Base-by-base conservation (phyloP, 1,140 invertebrate genomes). In the Halesus radiatus region DNA sequence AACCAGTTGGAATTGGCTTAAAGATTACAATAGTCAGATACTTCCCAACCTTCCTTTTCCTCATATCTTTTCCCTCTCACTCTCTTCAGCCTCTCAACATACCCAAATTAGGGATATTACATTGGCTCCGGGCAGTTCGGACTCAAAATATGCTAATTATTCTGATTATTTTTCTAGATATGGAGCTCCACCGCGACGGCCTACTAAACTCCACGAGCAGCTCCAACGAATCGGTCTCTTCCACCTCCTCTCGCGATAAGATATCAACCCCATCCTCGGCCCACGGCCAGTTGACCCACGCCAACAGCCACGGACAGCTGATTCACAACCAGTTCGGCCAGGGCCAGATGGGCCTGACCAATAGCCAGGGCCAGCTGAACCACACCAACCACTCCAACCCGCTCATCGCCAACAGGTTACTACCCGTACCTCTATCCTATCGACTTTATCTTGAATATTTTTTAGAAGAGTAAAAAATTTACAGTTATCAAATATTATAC, bases 191-290 rank as follows among this genome's bases (percentile, higher is more conserved):
- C 50, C 64, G 83, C 18, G 83, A 81, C 23, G 85, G 66, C 81
- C 85, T 78, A 79, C 84, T 78, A 84, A 87, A 73, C 87, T 85
- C 88, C 7, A 93, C 92, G 0, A 94, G 93, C 84, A 94, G 94
- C 88, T 94, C 93, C 20, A 94, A 93, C 85, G 94, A 95, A 87
- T 94, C 94, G 18, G 92, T 94, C 5, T 93, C 93, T 3, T 93
- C 93, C 3, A 89, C 90, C 53, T 92, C 91, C 3, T 89, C 88
- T 16, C 87, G 90, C 79, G 88, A 87, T 8, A 15, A 78, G 62
- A 68, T 60, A 5, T 54, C 74, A 32, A 56, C 53, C 37, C 54
- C 68, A 1, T 52, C 80, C 15, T 64, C 75, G 13, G 68, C 37
- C 20, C 72, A 75, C 32, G 72, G 53, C 3, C 72, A 75, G 72